Evolutionary conservation across 2,888 invertebrate species (phyloP).

Genomic region (Pheosia gnoma): DNA sequence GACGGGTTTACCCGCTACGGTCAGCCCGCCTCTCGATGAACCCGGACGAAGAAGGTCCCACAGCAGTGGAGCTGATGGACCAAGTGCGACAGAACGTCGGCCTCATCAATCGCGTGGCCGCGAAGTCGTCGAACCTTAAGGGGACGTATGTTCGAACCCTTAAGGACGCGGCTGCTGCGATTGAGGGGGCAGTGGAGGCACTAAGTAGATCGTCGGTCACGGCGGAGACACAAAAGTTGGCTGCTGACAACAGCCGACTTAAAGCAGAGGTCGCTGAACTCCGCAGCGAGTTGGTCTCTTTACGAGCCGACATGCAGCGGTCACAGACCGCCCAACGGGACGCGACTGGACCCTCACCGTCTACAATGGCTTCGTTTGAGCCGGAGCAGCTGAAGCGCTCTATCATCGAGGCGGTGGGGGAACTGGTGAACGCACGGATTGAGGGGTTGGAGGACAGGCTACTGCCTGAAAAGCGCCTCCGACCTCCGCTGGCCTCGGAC

Average conservation of each 20-base stretch:
- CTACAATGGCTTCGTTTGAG: neutral
- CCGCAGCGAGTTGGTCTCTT: neutral
- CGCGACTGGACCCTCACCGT: neutral
- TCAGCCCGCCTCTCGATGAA: too few species aligned
- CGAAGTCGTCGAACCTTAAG: neutral
- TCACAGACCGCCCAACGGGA: too few species aligned
- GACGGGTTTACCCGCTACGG: neutral
- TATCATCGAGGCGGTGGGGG: neutral
- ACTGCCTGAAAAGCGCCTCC: slow-evolving; percentile 4
- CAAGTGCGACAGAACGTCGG: too few species aligned
- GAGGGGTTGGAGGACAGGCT: neutral
- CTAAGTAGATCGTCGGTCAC: neutral
- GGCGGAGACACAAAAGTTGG: neutral
- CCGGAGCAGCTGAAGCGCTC: neutral
- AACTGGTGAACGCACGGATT: neutral
- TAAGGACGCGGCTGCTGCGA: neutral
- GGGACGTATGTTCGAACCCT: neutral
- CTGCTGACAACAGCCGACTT: neutral
- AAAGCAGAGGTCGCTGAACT: neutral
- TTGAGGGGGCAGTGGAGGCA: neutral
- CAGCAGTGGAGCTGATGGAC: neutral
- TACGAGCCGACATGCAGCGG: neutral
- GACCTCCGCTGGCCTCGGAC: slow-evolving; percentile 5
- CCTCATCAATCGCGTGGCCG: neutral
- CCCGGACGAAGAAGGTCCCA: neutral